Conservation (phyloP, 2,113 vertebrate species). For the Vidua macroura region DNA sequence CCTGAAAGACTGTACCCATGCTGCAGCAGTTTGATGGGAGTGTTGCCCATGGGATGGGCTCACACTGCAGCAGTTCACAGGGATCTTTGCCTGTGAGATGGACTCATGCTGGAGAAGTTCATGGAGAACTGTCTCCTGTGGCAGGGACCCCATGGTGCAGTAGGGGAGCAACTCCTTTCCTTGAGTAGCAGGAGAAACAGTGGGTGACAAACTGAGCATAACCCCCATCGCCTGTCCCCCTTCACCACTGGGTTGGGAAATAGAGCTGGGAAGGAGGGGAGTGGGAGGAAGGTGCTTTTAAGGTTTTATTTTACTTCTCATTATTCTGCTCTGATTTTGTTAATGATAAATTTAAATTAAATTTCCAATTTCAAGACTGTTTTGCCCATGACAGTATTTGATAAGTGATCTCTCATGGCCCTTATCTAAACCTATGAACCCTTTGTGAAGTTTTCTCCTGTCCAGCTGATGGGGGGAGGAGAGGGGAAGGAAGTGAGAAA, state of each 20-base stretch:
- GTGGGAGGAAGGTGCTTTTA: background rate
- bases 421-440: background rate
- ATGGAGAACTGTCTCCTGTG: background rate
- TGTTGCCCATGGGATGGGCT: too few relatives aligned
- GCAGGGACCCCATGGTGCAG: background rate
- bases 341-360: background rate
- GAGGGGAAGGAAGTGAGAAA: background rate
- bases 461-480: rapidly evolving
- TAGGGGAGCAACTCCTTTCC: background rate
- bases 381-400: background rate
- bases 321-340: background rate
- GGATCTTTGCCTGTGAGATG: background rate
- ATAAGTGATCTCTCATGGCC: background rate
- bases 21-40: background rate
- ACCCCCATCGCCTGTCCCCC: background rate
- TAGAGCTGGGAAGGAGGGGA: background rate
- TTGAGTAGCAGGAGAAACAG: background rate
- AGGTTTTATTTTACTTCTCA: background rate
- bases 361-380: background rate
- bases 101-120: background rate
- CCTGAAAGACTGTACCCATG: too few relatives aligned
- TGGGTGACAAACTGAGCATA: background rate
- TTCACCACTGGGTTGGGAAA: background rate
- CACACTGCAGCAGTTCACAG: background rate
- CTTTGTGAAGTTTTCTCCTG: background rate